Percentiles rank a stretch among this genome's conserved stretches.
These are phyloP conservation scores for Pachymerium ferrugineum DNA, from an alignment of 2,888 invertebrate species.

Conservation along the genomic window DNA sequence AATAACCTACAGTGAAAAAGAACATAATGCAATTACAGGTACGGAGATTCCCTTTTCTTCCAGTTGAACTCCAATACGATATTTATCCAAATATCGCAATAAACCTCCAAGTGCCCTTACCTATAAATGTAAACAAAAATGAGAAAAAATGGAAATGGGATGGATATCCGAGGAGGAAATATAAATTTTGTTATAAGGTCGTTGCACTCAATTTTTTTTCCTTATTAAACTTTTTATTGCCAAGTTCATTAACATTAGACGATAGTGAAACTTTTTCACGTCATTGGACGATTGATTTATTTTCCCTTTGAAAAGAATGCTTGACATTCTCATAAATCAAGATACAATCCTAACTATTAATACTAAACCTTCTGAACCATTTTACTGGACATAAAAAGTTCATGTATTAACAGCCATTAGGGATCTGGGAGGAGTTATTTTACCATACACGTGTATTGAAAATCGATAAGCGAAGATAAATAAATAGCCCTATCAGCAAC, in stretches of 20 bases:
- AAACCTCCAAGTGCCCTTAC: conserved; percentile 66
- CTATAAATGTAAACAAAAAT: conserved; percentile 40
- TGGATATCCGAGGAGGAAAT: not conserved
- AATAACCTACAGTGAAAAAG: conserved; percentile 58
- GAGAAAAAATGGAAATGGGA: not conserved
- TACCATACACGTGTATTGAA: conserved; percentile 45
- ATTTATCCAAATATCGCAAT: conserved; percentile 61
- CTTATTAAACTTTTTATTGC: not conserved
- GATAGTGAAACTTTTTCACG: not conserved
- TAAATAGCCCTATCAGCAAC: conserved; percentile 44
- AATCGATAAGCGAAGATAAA: conserved; percentile 46
- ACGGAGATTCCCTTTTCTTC: conserved; percentile 43
- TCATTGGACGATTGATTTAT: not conserved
- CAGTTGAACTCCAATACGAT: conserved; percentile 46
- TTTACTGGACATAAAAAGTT: too few relatives aligned
- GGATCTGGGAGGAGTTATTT: too few relatives aligned
- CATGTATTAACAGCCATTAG: too few relatives aligned
- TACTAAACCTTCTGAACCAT: too few relatives aligned
- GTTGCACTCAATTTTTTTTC: not conserved
- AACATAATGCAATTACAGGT: conserved; percentile 54
- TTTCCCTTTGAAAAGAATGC: not conserved
- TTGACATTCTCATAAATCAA: too few relatives aligned
- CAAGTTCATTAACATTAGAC: conserved; percentile 4
- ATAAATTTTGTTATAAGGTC: not conserved
- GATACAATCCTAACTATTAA: too few relatives aligned